Percentiles rank a stretch among this genome's conserved stretches.
phyloP scores from a whole-genome alignment of 2,888 invertebrate genomes.

The Cremastinae sp. region DNA sequence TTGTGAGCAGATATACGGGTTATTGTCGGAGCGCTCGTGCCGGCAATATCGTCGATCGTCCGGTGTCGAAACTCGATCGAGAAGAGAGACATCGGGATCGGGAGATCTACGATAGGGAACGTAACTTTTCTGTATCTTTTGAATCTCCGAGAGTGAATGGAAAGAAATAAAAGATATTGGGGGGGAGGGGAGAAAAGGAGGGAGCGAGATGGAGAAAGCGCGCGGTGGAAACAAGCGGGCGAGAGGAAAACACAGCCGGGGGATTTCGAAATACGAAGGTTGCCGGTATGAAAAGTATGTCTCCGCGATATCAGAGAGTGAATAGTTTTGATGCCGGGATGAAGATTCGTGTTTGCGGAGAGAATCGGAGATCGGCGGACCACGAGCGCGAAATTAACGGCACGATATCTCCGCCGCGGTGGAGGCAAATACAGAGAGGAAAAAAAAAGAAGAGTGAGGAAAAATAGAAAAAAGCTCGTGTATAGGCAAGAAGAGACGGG shows the following conservation, averaged over 20 bases:
- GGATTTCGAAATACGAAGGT: slow-evolving; percentile 57
- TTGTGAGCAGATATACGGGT: too few species aligned
- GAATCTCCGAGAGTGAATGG: slow-evolving; percentile 23
- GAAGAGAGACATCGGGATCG: slow-evolving; percentile 48
- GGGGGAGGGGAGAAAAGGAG: not conserved
- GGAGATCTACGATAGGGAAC: slow-evolving; percentile 42
- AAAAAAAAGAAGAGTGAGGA: not conserved
- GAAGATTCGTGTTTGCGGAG: slow-evolving; percentile 21
- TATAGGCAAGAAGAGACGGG: not conserved
- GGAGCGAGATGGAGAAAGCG: not conserved
- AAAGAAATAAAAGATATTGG: slow-evolving; percentile 4
- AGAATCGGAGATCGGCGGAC: slow-evolving; percentile 35
- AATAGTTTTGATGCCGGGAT: slow-evolving; percentile 12
- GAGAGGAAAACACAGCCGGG: slow-evolving; percentile 34
- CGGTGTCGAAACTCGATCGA: slow-evolving; percentile 59
- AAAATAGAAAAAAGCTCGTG: slow-evolving; percentile 38
- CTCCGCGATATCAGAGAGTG: slow-evolving; percentile 33
- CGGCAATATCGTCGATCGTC: slow-evolving; percentile 53
- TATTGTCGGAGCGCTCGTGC: slow-evolving; percentile 36
- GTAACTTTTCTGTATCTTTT: slow-evolving; percentile 41
- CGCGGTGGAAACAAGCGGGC: slow-evolving; percentile 6
- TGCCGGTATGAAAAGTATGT: slow-evolving; percentile 47
- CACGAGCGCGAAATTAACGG: slow-evolving; percentile 60
- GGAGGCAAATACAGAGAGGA: too few species aligned
- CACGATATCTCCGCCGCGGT: slow-evolving; percentile 43